Conservation (phyloP, 2,888 invertebrate species). For the Ichneumoninae sp. region DNA sequence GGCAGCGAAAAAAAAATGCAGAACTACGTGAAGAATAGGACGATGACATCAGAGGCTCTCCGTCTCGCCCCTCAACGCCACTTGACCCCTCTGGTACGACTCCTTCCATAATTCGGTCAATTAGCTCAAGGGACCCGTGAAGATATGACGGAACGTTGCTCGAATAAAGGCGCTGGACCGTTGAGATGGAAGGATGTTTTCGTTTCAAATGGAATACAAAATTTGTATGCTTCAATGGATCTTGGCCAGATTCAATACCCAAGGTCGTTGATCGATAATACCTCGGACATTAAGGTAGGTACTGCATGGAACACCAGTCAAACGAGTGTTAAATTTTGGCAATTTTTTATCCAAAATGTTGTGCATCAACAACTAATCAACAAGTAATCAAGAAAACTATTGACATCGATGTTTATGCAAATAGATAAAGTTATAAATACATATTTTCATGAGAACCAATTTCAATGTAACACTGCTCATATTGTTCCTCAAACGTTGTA, state of each 20-base stretch:
- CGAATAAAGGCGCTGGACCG: slow-evolving; percentile 28
- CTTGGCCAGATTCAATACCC: neutral
- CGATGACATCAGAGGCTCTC: slow-evolving; percentile 77
- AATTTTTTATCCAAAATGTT: too few species aligned
- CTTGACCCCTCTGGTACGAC: slow-evolving; percentile 74
- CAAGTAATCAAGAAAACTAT: too few species aligned
- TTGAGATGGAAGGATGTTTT: slow-evolving; percentile 19
- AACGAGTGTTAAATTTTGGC: too few species aligned
- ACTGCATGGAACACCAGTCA: too few species aligned
- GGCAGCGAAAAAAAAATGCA: slow-evolving; percentile 49
- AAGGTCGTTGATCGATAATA: neutral
- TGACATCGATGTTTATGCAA: too few species aligned
- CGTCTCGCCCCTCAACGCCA: slow-evolving; percentile 68
- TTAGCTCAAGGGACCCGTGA: slow-evolving; percentile 63
- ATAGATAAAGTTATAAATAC: too few species aligned
- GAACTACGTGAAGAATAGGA: slow-evolving; percentile 67
- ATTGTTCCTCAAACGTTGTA: too few species aligned
- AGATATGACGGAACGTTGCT: slow-evolving; percentile 21
- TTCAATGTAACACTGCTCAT: too few species aligned
- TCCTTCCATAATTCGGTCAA: slow-evolving; percentile 80
- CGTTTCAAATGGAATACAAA: neutral
- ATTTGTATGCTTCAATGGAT: neutral
- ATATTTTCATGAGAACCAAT: too few species aligned
- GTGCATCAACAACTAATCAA: too few species aligned
- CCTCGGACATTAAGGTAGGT: too few species aligned